These are phyloP conservation scores for Homarus americanus DNA, from an alignment of 1,140 invertebrate genomes.

Conservation along the genomic window DNA sequence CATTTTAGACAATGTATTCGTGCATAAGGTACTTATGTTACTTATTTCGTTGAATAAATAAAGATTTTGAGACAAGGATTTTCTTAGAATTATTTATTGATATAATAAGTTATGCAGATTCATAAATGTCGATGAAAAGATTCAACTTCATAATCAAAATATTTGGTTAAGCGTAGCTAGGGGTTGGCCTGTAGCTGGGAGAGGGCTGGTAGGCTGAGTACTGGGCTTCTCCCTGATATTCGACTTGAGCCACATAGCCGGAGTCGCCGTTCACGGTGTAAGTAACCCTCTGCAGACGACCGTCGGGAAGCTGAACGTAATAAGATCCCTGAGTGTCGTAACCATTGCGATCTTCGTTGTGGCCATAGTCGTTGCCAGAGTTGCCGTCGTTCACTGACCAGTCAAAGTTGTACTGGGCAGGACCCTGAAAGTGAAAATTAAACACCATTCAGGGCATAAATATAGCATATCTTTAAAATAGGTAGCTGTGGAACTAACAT, in stretches of 20 bases:
- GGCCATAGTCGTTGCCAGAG: neutral
- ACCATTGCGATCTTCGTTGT: neutral
- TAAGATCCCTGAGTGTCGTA: conserved; percentile 12
- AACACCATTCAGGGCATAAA: too few species aligned
- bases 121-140: too few species aligned
- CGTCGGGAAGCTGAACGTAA: conserved; percentile 5
- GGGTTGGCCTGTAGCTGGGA: neutral
- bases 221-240: conserved; percentile 40
- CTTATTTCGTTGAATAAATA: too few species aligned
- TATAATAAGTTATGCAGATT: too few species aligned
- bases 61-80: too few species aligned
- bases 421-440: neutral
- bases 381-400: neutral
- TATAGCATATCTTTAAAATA: too few species aligned
- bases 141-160: too few species aligned
- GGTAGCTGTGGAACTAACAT: too few species aligned
- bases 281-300: neutral
- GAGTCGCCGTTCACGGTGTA: conserved; percentile 45
- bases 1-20: too few species aligned
- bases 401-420: conserved; percentile 5
- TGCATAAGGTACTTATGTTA: too few species aligned
- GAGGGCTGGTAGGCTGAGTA: conserved; percentile 17
- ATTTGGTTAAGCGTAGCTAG: too few species aligned
- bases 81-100: too few species aligned
- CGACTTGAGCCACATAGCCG: conserved; percentile 32